phyloP scores from a whole-genome alignment of 2,113 vertebrate species.

The Chiloscyllium plagiosum region DNA sequence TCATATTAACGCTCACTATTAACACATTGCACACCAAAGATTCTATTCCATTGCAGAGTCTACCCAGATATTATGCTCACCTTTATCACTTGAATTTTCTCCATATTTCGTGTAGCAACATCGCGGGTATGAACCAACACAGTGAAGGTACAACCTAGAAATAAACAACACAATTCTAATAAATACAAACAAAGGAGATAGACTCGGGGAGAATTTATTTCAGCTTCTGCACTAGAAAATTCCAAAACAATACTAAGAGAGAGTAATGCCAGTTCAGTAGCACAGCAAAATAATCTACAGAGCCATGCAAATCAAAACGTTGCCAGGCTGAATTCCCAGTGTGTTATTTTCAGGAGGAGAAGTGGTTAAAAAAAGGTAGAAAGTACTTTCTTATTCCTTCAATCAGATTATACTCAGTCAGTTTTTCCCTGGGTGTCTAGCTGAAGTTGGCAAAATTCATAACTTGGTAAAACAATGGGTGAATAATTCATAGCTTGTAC shows the following conservation, averaged over 20 bases:
- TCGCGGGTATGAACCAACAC: slow-evolving; percentile 94
- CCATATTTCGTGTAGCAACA: slow-evolving; percentile 92
- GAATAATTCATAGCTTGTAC: neutral
- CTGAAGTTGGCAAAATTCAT: neutral
- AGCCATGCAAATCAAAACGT: neutral
- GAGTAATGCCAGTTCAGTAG: neutral
- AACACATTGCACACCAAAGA: neutral
- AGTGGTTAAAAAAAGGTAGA: neutral
- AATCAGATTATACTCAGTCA: neutral
- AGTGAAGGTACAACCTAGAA: slow-evolving; percentile 84
- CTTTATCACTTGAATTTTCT: slow-evolving; percentile 98
- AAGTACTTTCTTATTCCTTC: neutral
- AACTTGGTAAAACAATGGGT: neutral
- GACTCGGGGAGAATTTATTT: neutral
- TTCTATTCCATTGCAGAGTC: neutral
- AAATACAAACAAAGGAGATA: neutral
- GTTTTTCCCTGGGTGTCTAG: neutral
- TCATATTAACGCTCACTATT: neutral
- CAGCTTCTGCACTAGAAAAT: neutral
- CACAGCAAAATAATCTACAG: neutral
- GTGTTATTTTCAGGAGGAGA: neutral
- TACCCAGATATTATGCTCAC: slow-evolving; percentile 51
- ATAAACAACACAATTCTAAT: slow-evolving; percentile 14
- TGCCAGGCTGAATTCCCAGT: neutral
- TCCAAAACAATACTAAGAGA: neutral